Evolutionary conservation across 2,797 vertebrate species (phyloP).

Genomic region (Anomalospiza imberbis): DNA sequence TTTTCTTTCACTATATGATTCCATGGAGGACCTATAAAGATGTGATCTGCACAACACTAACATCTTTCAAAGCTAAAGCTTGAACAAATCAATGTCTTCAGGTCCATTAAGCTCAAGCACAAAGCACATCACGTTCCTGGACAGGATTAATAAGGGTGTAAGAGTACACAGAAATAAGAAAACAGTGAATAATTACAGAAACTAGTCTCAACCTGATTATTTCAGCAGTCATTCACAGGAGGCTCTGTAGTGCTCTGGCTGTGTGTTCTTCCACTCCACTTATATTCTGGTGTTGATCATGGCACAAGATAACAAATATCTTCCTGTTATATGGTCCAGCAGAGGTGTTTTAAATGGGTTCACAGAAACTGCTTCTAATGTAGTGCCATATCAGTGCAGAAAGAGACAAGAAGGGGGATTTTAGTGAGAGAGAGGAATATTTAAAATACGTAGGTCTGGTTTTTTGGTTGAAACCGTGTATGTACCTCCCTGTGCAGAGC

Average conservation of each 20-base stretch:
- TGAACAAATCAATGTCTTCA: not conserved
- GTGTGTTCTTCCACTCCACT: not conserved
- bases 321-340: not conserved
- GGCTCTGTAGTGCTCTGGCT: not conserved
- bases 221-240: not conserved
- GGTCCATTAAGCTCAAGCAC: not conserved
- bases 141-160: not conserved
- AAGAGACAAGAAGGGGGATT: not conserved
- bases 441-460: not conserved
- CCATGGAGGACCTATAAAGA: slow-evolving; percentile 18
- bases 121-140: not conserved
- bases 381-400: not conserved
- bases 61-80: slow-evolving; percentile 24
- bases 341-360: not conserved
- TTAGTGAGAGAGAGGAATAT: not conserved
- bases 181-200: not conserved
- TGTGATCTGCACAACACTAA: not conserved
- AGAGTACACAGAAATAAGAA: slow-evolving; percentile 8
- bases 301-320: not conserved
- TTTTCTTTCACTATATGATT: slow-evolving; percentile 32
- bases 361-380: not conserved
- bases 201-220: not conserved
- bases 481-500: not conserved
- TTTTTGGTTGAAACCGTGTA: not conserved
- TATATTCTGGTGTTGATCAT: not conserved